Base-by-base conservation (phyloP, 1,140 invertebrate genomes). In the Brachionus rubens region DNA sequence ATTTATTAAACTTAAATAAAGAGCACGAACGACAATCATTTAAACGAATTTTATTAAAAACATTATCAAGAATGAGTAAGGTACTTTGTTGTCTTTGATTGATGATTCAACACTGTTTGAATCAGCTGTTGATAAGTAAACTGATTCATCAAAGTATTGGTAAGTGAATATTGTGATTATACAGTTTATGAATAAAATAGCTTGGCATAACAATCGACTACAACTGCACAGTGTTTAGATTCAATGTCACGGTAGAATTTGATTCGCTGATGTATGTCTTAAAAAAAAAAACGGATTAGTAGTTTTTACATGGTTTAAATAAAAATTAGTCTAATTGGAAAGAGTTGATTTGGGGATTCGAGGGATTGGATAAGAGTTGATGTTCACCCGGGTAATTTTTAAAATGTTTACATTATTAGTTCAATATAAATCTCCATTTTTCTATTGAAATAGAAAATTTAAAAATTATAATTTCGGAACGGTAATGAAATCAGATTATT, bases 111-210 rank as follows among this genome's bases (percentile, higher is more conserved):
- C 77, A 47, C 36, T 72, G 2, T 40, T 46, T 1, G 54, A 76
- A 72, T 52, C 75, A 54, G 21, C 36, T 12, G 75, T 56, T 28
- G 62, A 24, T 24, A 65, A 47, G 14, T 48, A 48, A 36, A 56
- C 76, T n/a, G 48, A 43, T 28, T 67, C 76, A 50, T 83, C 86
- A 80, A 99, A 99, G 9, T 93, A 90, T 28, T 91, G 91, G 83
- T 96, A 99, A 59, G 94, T 94, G 85, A 99, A 95, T 50, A 98
- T 91, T 19, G 99, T 88, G 5, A 99, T 92, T 77, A 99, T 88
- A 82, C 99, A 98, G 82, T 96, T 97, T 80, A 98, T 91, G 81
- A 99, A 97, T 97, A 88, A 83, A 99, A 99, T 94, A 99, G 98
- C 79, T 92, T 91, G 0, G 95, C 93, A 85, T 99, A 99, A 2